Evolutionary conservation across 2,888 invertebrate species (phyloP), one percentile per base, ranked within the genome.

Genomic region (Parnassius smintheus): DNA sequence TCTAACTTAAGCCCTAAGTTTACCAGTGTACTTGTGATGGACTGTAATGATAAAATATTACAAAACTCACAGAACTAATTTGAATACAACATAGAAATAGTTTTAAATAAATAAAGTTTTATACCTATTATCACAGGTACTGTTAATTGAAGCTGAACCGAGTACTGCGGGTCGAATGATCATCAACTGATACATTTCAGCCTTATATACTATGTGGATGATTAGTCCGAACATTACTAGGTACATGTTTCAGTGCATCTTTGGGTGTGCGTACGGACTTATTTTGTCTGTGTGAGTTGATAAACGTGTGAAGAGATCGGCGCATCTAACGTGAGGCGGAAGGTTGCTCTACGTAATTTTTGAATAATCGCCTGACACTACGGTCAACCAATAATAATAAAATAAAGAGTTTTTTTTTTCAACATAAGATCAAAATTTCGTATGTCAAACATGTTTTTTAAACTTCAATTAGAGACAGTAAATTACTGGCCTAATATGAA

Each of bases 181-280:
- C 13, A 48, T 48, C 9, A 2, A 18, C 2, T 48, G 12, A 35
- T 45, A 51, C 48, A 13, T 18, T 53, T 13, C 8, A 9, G 53
- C 59, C 42, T 60, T 60, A 60, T 54, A 60, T 60, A 60, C 54
- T 45, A 41, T 48, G 42, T 22, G 48, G 45, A 41, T 48, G 48
- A 52, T 59, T 46, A 53, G 52, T 25, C 9, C 25, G 53, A 2
- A 18, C 13, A 13, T 41, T 44, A 49, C 13, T 9, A 12, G 42
- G 41, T 50, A 9, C 51, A 22, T 44, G 35, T 60, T 48, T 52
- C 59, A n/a, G 48, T 25, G 54, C 35, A 59, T 53, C 54, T 52
- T 48, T 13, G 44, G 46, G 46, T 44, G 51, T 52, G 51, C 42
- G 56, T 35, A 18, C 9, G 12, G n/a, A 49, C 13, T 35, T 1